A percentile compares a stretch with the other conserved stretches of the same genome.
Conservation (phyloP, 2,113 vertebrate genomes). For the Spizaetus ornatus region DNA sequence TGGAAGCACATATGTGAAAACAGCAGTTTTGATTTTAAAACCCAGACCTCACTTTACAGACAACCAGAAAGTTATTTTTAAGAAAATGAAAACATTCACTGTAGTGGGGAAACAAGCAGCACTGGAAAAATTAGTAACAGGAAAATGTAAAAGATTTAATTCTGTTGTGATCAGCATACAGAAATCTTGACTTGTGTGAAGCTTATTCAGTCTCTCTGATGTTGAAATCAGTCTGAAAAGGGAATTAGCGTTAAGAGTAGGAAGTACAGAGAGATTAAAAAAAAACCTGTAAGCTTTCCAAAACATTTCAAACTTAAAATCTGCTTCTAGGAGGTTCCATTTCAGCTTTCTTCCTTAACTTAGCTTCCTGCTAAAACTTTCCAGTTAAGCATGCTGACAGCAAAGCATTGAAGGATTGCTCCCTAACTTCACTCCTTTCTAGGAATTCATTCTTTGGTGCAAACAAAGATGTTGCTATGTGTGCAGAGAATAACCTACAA, state of each 20-base stretch:
- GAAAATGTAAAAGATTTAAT: neutral
- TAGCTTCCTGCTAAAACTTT: neutral
- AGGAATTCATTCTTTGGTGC: neutral
- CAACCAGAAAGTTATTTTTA: neutral
- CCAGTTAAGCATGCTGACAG: neutral
- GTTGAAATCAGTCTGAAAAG: constrained; percentile 19
- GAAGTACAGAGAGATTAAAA: neutral
- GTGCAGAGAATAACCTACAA: neutral
- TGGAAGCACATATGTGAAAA: neutral
- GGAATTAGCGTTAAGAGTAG: neutral
- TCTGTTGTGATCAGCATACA: neutral
- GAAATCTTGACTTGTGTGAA: neutral
- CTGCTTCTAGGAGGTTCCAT: neutral
- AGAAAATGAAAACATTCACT: neutral
- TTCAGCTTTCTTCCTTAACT: neutral
- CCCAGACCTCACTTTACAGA: neutral
- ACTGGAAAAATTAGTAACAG: neutral
- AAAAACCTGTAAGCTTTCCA: neutral
- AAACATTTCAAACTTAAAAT: constrained; percentile 21
- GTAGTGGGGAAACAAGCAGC: neutral
- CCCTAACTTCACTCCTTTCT: neutral
- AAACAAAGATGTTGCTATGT: neutral
- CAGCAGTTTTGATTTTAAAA: neutral
- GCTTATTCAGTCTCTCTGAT: neutral
- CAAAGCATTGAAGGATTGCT: neutral